These are phyloP conservation scores for Habroteleia sp. DNA, from an alignment of 2,888 invertebrate species.

Conservation along the genomic window DNA sequence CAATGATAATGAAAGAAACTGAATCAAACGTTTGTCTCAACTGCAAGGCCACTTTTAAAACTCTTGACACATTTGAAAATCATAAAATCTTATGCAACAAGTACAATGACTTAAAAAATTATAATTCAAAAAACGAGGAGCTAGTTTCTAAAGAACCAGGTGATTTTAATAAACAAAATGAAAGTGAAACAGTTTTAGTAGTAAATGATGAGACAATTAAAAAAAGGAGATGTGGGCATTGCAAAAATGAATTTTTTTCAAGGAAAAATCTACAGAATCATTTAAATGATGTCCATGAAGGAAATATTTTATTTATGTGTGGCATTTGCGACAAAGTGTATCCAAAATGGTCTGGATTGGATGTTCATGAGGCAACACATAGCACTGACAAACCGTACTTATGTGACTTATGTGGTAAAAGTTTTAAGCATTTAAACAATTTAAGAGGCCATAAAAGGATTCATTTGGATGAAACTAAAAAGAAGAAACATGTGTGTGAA, in stretches of 20 bases:
- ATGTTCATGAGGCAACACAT: slow-evolving; percentile 76
- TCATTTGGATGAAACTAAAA: slow-evolving; percentile 74
- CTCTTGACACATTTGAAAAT: slow-evolving; percentile 62
- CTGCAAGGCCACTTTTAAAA: slow-evolving; percentile 60
- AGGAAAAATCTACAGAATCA: slow-evolving; percentile 72
- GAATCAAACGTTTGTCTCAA: slow-evolving; percentile 45
- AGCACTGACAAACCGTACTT: slow-evolving; percentile 74
- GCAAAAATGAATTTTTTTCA: slow-evolving; percentile 61
- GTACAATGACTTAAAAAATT: slow-evolving; percentile 18
- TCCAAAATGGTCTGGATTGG: slow-evolving; percentile 74
- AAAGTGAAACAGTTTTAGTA: background rate
- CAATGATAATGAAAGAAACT: background rate
- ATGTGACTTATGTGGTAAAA: slow-evolving; percentile 78
- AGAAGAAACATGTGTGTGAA: slow-evolving; percentile 78
- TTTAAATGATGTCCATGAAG: slow-evolving; percentile 68
- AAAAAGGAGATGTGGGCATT: slow-evolving; percentile 71
- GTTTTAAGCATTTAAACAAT: slow-evolving; percentile 77
- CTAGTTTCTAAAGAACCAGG: background rate
- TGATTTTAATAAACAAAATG: background rate
- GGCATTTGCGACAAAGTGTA: slow-evolving; percentile 72
- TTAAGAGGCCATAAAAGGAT: slow-evolving; percentile 76
- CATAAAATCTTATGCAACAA: slow-evolving; percentile 64
- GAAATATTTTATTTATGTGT: slow-evolving; percentile 71
- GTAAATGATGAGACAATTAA: slow-evolving; percentile 1
- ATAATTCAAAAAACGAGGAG: too few relatives aligned